phyloP scores from a whole-genome alignment of 2,113 vertebrate species.

The Blennius ocellaris region DNA sequence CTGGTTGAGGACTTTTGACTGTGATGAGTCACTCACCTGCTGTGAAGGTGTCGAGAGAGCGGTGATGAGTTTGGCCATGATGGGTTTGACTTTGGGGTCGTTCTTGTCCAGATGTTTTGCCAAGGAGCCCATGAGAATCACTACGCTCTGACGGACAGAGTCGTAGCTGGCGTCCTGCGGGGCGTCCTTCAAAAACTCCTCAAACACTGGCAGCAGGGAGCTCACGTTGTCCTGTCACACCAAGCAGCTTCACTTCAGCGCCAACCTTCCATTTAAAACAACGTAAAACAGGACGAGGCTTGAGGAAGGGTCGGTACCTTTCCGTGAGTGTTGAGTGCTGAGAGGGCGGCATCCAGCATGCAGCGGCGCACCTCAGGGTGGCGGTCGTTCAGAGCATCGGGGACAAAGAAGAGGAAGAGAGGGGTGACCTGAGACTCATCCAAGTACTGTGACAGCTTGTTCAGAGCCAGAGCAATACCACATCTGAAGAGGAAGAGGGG shows the following conservation, averaged over 20 bases:
- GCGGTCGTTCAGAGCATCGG: slow-evolving; percentile 96
- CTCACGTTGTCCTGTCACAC: slow-evolving; percentile 92
- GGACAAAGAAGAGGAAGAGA: slow-evolving; percentile 97
- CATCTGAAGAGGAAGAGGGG: slow-evolving; percentile 81
- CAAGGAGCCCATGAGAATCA: slow-evolving; percentile 98
- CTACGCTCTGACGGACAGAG: slow-evolving; percentile 96
- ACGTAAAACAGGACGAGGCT: neutral
- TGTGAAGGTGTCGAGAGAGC: slow-evolving; percentile 97
- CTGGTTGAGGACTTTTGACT: no score
- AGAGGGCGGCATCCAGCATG: slow-evolving; percentile 96
- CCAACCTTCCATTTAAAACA: neutral
- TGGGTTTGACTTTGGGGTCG: slow-evolving; percentile 98
- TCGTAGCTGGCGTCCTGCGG: slow-evolving; percentile 98
- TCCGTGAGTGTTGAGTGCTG: slow-evolving; percentile 94
- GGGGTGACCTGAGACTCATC: slow-evolving; percentile 93
- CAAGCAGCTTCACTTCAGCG: neutral
- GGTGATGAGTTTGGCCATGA: slow-evolving; percentile 96
- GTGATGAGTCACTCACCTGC: slow-evolving; percentile 83
- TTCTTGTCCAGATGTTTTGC: slow-evolving; percentile 98
- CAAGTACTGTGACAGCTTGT: slow-evolving; percentile 93
- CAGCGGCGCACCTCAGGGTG: slow-evolving; percentile 93
- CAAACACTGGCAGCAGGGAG: slow-evolving; percentile 95
- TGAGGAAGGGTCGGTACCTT: slow-evolving; percentile 84
- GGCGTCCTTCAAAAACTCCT: slow-evolving; percentile 96
- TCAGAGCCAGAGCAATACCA: slow-evolving; percentile 94